phyloP scores from a whole-genome alignment of 2,888 invertebrate genomes.

The Thelaira solivaga region DNA sequence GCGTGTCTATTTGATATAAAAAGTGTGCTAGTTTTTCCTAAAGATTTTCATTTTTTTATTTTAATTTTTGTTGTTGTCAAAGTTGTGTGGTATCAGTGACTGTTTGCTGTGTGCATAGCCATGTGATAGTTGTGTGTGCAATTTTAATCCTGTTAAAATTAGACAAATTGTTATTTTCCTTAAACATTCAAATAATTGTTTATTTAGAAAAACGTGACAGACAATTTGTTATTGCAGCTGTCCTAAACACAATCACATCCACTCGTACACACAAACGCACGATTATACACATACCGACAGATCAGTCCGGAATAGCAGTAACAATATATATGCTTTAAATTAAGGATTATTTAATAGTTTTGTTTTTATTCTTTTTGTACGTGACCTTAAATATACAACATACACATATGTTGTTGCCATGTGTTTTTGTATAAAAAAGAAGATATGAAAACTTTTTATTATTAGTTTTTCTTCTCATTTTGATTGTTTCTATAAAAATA shows the following conservation, averaged over 20 bases:
- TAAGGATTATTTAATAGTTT: constrained; percentile 4
- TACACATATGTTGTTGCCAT: not conserved
- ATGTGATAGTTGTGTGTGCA: constrained; percentile 52
- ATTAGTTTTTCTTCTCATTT: constrained; percentile 2
- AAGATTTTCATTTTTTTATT: not conserved
- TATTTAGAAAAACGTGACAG: constrained; percentile 58
- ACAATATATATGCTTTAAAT: constrained; percentile 17
- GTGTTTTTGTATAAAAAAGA: not conserved
- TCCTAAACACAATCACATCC: no score
- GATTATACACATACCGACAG: not conserved
- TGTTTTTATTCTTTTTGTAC: not conserved
- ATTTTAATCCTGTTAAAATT: constrained; percentile 69
- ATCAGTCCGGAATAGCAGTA: not conserved
- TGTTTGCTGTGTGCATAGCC: constrained; percentile 18
- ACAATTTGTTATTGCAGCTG: constrained; percentile 28
- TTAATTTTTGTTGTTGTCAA: constrained; percentile 14
- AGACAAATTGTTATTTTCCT: constrained; percentile 68
- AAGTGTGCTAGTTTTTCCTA: not conserved
- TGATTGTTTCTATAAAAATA: not conserved
- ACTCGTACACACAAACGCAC: no score
- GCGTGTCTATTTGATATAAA: constrained; percentile 33
- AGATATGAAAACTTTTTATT: no score
- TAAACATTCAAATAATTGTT: constrained; percentile 61
- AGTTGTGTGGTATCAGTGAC: constrained; percentile 22
- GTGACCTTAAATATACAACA: not conserved